phyloP scores from a whole-genome alignment of 2,888 invertebrate species.

The Drosophila austrosaltans region DNA sequence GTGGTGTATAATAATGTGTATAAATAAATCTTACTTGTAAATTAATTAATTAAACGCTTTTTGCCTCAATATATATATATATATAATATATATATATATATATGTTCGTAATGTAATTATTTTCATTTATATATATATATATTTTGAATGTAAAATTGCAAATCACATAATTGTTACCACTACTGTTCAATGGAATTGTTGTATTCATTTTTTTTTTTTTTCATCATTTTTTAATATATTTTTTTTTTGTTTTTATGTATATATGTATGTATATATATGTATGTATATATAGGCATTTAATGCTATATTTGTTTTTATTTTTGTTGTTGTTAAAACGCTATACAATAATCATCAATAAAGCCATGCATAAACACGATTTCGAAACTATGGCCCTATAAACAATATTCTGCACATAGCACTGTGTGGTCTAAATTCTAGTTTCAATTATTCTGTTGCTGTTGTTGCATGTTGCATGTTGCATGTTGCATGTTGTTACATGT shows the following conservation, averaged over 20 bases:
- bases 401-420: slow-evolving; percentile 70
- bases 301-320: slow-evolving; percentile 50
- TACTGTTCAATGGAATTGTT: slow-evolving; percentile 74
- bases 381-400: slow-evolving; percentile 74
- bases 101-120: slow-evolving; percentile 60
- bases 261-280: slow-evolving; percentile 51
- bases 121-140: slow-evolving; percentile 54
- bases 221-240: slow-evolving; percentile 31
- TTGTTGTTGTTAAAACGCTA: slow-evolving; percentile 64
- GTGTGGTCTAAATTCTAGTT: slow-evolving; percentile 74
- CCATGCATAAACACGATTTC: slow-evolving; percentile 75
- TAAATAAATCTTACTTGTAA: slow-evolving; percentile 75
- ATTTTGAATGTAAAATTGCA: slow-evolving; percentile 78
- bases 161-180: slow-evolving; percentile 81
- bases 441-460: slow-evolving; percentile 47
- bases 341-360: slow-evolving; percentile 75
- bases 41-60: slow-evolving; percentile 72
- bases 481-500: slow-evolving; percentile 30
- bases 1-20: slow-evolving; percentile 61
- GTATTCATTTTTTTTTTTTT: slow-evolving; percentile 36
- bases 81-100: slow-evolving; percentile 25
- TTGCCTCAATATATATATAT: slow-evolving; percentile 65
- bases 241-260: slow-evolving; percentile 34
- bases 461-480: slow-evolving; percentile 37
- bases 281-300: slow-evolving; percentile 71